A percentile compares a stretch with the other conserved stretches of the same genome.
Evolutionary conservation across 2,888 invertebrate species (phyloP).

Genomic region (Morpho achilles): DNA sequence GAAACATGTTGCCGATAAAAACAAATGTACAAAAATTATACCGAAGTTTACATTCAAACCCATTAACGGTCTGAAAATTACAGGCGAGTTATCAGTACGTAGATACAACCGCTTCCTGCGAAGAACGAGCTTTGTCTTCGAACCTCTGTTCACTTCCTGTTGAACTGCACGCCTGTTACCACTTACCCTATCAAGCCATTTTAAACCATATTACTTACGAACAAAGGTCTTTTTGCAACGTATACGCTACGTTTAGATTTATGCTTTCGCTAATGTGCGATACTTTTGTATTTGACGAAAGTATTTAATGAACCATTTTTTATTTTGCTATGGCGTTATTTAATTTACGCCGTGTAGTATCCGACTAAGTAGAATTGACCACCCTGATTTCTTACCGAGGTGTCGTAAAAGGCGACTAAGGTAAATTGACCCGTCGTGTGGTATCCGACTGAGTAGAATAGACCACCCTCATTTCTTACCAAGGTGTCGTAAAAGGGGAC

Average conservation of each 20-base stretch:
- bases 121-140: conserved; percentile 46
- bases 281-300: conserved; percentile 48
- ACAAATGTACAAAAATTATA: neutral
- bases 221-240: conserved; percentile 11
- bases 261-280: conserved; percentile 61
- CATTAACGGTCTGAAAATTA: conserved; percentile 23
- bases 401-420: too few species aligned
- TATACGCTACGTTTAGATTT: conserved; percentile 45
- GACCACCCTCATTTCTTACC: too few species aligned
- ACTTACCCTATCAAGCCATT: conserved; percentile 25
- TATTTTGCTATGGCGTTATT: conserved; percentile 11
- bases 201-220: neutral
- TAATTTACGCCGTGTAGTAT: too few species aligned
- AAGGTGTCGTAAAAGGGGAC: too few species aligned
- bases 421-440: too few species aligned
- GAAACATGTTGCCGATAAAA: too few species aligned
- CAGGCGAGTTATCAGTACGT: conserved; percentile 28
- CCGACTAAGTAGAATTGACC: too few species aligned
- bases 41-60: conserved; percentile 14
- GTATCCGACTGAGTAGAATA: too few species aligned
- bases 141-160: conserved; percentile 43
- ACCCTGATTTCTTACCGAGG: too few species aligned
- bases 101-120: conserved; percentile 42
- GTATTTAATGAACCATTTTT: conserved; percentile 55
- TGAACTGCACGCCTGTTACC: conserved; percentile 49